phyloP scores from a whole-genome alignment of 2,113 vertebrate species.

The Salvelinus namaycush region DNA sequence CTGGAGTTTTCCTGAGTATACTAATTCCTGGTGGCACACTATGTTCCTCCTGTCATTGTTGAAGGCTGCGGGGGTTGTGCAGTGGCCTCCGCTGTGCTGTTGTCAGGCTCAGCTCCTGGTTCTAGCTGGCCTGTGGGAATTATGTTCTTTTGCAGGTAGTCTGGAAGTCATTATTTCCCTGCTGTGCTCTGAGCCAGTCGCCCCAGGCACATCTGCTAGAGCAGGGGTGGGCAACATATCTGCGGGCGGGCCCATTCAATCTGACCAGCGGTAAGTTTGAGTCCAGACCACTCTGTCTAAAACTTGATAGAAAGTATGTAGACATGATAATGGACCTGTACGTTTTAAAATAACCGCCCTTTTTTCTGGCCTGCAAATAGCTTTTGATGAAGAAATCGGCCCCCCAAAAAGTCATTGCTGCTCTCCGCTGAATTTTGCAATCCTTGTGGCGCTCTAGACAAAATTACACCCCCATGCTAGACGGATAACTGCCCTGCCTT shows the following conservation, averaged over 20 bases:
- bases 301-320: no score
- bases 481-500: neutral
- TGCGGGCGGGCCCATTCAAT: neutral
- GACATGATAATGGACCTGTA: no score
- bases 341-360: no score
- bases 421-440: no score
- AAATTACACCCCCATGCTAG: slow-evolving; percentile 21
- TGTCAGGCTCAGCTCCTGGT: slow-evolving; percentile 2
- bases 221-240: slow-evolving; percentile 17
- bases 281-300: no score
- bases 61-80: neutral
- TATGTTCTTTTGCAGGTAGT: slow-evolving; percentile 29
- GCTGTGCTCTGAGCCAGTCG: slow-evolving; percentile 6
- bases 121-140: slow-evolving; percentile 37
- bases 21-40: neutral
- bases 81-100: no score
- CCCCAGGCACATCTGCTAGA: slow-evolving; percentile 50
- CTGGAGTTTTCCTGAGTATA: no score
- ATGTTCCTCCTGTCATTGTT: neutral
- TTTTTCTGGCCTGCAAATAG: no score
- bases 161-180: slow-evolving; percentile 14
- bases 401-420: no score
- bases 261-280: neutral
- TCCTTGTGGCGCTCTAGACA: no score
- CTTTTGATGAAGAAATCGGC: no score